A percentile compares a stretch with the other conserved stretches of the same genome.
phyloP scores from a whole-genome alignment of 2,888 invertebrate species.

The Phengaris alcon region DNA sequence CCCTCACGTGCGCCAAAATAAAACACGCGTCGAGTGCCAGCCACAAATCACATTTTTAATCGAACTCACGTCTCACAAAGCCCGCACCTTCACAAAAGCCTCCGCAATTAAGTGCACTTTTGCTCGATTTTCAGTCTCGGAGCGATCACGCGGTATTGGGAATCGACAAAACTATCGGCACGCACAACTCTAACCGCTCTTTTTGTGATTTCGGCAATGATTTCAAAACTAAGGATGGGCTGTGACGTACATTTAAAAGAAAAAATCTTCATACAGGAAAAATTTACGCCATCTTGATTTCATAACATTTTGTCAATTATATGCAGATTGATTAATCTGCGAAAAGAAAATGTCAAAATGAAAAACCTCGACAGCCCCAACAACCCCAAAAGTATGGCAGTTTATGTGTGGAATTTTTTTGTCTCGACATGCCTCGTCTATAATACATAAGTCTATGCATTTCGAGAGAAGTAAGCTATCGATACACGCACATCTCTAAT shows the following conservation, averaged over 20 bases:
- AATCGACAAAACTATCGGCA: constrained; percentile 16
- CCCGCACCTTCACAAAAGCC: constrained; percentile 39
- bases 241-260: no score
- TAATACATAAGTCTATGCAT: no score
- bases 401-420: no score
- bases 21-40: constrained; percentile 69
- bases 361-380: no score
- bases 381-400: no score
- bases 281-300: no score
- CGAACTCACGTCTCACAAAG: constrained; percentile 68
- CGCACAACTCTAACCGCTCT: constrained; percentile 32
- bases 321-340: no score
- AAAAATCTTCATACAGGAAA: no score
- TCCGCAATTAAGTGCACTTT: constrained; percentile 46
- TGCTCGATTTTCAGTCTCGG: constrained; percentile 26
- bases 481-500: constrained; percentile 58
- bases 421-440: no score
- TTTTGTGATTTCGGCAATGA: not conserved
- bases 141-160: constrained; percentile 7
- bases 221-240: no score
- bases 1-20: constrained; percentile 74
- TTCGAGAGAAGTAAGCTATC: constrained; percentile 48
- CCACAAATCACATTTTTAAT: constrained; percentile 79
- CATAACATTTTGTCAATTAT: no score
- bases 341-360: no score